Conservation (phyloP, 1,140 invertebrate genomes). For the Psix sp. region DNA sequence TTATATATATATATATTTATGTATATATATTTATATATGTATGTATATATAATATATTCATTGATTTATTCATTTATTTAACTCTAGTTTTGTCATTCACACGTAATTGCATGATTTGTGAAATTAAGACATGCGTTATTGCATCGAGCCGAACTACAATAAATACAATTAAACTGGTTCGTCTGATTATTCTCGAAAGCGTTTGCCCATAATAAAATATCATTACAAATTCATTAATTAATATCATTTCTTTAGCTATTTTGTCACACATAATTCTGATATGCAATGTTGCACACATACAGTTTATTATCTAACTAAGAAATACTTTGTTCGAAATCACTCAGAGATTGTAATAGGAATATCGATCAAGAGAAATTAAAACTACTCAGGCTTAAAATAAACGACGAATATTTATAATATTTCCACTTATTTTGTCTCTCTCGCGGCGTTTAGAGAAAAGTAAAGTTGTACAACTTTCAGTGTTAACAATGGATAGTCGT, state of each 20-base stretch:
- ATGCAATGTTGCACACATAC: conserved; percentile 20
- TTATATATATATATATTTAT: conserved; percentile 23
- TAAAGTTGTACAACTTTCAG: no score
- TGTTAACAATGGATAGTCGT: not conserved
- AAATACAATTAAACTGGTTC: conserved; percentile 19
- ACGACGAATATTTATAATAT: no score
- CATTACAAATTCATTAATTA: conserved; percentile 15
- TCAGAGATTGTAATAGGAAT: conserved; percentile 8
- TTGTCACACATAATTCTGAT: conserved; percentile 19
- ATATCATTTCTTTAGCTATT: conserved; percentile 8
- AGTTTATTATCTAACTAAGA: conserved; percentile 24
- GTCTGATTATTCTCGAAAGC: conserved; percentile 7
- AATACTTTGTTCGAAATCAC: conserved; percentile 32
- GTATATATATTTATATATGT: conserved; percentile 34
- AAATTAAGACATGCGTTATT: conserved; percentile 38
- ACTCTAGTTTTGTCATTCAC: conserved; percentile 37
- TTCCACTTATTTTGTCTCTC: no score
- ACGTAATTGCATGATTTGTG: conserved; percentile 35
- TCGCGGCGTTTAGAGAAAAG: no score
- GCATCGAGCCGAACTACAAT: conserved; percentile 11
- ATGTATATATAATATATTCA: conserved; percentile 38
- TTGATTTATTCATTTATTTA: conserved; percentile 41
- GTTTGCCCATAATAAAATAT: conserved; percentile 19
- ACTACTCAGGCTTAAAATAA: conserved; percentile 9
- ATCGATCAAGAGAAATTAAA: conserved; percentile 21